Conservation (phyloP, 2,113 vertebrate genomes). For the Colinus virginianus region DNA sequence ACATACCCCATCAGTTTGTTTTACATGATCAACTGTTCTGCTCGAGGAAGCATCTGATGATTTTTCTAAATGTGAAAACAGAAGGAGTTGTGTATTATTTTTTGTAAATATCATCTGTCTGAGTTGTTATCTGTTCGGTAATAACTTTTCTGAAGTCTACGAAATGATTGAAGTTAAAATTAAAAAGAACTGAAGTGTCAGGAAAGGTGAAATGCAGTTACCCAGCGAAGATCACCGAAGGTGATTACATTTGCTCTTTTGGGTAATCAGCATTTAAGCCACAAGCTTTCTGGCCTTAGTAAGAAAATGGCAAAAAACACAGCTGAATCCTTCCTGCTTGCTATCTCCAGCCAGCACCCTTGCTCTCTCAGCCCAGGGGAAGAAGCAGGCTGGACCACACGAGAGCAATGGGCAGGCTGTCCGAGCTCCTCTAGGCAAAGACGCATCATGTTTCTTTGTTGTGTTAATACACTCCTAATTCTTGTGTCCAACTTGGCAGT, state of each 20-base stretch:
- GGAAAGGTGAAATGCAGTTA: neutral
- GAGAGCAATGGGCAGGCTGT: neutral
- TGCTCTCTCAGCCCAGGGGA: neutral
- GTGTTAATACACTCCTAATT: neutral
- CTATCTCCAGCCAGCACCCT: neutral
- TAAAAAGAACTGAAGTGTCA: neutral
- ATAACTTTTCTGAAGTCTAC: neutral
- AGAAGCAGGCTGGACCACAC: neutral
- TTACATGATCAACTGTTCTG: neutral
- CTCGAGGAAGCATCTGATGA: neutral
- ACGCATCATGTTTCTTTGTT: neutral
- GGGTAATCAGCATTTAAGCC: neutral
- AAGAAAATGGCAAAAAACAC: neutral
- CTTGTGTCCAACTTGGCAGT: constrained; percentile 4
- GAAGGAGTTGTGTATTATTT: neutral
- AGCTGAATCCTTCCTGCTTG: neutral
- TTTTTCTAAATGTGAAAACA: neutral
- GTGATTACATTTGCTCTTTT: neutral
- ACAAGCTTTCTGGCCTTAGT: neutral
- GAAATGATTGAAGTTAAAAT: neutral
- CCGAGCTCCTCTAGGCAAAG: neutral
- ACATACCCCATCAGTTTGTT: neutral
- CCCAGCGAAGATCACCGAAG: neutral
- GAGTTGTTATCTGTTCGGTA: neutral
- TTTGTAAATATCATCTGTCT: neutral